Percentiles rank a stretch among this genome's conserved stretches.
Conservation (phyloP, 2,113 vertebrate genomes). For the Catharus fuscescens region DNA sequence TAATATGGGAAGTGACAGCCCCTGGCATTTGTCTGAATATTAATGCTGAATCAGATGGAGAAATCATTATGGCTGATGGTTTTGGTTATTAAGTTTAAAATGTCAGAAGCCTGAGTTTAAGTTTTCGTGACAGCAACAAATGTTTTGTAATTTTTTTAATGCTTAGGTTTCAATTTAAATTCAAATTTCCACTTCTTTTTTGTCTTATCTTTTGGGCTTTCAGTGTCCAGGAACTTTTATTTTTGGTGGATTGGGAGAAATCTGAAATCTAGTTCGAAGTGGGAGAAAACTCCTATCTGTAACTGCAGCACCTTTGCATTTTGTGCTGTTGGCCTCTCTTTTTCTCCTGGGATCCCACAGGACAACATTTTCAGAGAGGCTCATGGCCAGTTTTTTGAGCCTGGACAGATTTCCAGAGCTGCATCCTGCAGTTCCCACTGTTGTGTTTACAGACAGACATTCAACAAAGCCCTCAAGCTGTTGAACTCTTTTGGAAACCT, state of each 20-base stretch:
- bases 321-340: not conserved
- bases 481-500: not conserved
- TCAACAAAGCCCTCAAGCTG: conserved; percentile 22
- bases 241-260: not conserved
- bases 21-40: conserved; percentile 32
- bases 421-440: not conserved
- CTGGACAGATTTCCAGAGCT: not conserved
- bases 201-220: not conserved
- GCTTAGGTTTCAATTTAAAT: conserved; percentile 47
- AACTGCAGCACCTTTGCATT: not conserved
- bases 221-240: not conserved
- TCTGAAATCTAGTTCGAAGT: not conserved
- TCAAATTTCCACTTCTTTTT: not conserved
- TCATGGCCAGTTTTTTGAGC: not conserved
- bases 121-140: conserved; percentile 34
- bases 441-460: not conserved
- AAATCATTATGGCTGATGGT: conserved; percentile 46
- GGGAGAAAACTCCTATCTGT: not conserved
- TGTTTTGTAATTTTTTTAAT: conserved; percentile 60
- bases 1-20: conserved; percentile 57
- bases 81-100: conserved; percentile 61
- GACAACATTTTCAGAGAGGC: not conserved
- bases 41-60: conserved; percentile 34
- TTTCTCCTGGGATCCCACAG: not conserved
- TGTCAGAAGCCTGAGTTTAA: conserved; percentile 35